Evolutionary conservation across 2,888 invertebrate species (phyloP).

Genomic region (Drepanosiphum platanoidis): DNA sequence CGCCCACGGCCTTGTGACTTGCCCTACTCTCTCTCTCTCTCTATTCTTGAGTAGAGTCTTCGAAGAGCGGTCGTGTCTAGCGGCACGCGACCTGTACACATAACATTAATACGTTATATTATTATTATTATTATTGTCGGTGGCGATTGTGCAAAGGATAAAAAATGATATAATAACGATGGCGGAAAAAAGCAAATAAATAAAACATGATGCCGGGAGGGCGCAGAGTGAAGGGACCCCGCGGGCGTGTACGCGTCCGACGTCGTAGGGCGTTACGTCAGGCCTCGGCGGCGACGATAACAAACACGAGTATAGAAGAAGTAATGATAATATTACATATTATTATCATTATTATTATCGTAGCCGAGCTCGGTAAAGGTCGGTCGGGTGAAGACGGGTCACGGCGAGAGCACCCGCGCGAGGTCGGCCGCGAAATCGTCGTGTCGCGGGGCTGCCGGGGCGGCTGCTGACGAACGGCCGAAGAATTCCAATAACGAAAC

Average conservation of each 20-base stretch:
- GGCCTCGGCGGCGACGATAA: background rate
- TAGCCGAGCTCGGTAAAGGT: background rate
- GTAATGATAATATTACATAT: no score
- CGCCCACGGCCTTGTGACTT: no score
- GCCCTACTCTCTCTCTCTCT: no score
- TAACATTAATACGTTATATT: background rate
- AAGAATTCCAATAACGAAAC: constrained; percentile 4
- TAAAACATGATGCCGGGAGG: background rate
- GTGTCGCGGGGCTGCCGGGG: background rate
- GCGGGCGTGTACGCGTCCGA: background rate
- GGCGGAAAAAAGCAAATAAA: background rate
- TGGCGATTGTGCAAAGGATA: constrained; percentile 5
- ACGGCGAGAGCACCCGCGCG: constrained; percentile 31
- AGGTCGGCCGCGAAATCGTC: constrained; percentile 38
- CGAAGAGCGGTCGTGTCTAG: background rate
- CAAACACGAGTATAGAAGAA: no score
- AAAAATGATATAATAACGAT: background rate
- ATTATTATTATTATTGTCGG: background rate
- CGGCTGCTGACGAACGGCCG: background rate
- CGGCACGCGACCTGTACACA: constrained; percentile 13
- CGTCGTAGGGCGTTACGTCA: constrained; percentile 28
- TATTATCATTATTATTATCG: background rate
- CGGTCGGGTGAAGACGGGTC: constrained; percentile 34
- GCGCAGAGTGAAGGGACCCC: constrained; percentile 33
- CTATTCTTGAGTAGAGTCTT: no score